Evolutionary conservation across 1,140 invertebrate genomes (phyloP), one percentile per base, ranked within the genome.

Genomic region (Papilio xuthus): DNA sequence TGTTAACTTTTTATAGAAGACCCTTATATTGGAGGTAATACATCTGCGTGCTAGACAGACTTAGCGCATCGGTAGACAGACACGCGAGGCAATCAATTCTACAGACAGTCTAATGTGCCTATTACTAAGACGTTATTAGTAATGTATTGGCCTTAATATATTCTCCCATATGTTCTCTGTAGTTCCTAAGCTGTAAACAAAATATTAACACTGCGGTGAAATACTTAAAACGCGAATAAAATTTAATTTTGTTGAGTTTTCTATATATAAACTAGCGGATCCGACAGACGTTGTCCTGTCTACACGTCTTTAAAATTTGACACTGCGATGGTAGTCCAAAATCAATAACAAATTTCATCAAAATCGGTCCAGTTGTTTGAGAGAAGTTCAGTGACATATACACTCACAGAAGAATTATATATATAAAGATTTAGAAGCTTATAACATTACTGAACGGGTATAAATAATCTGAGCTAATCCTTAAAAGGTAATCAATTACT

Each of bases 91-190:
- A 32, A 67, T 67, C 26, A 67, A 67, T 67, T 67, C 26, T 15
- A 32, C 13, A 67, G 60, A 67, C 60, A 67, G 23, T 28, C 26
- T 67, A 67, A 67, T 67, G 60, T 28, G 23, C 60, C 60, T 67
- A 67, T 67, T 67, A 67, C 60, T 32, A 67, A 67, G 60, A 67
- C 12, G 6, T 67, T 67, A 28, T 28, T 67, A 67, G 20, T 60
- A 26, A 67, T 32, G 60, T 32, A 67, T 63, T 67, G 12, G 12
- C 4, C 13, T 6, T 6, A 3, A 28, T 28, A 18, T 67, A 32
- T 67, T 67, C 3, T 12, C 6, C 13, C 4, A 2, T 67, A 28
- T 32, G 26, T 67, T 32, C 23, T 28, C 26, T 67, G 26, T 10
- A 60, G 26, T 32, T 15, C 28, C 3, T 28, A 63, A 67, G 26